These are phyloP conservation scores for Oscarella lobularis DNA, from an alignment of 37 sponge, comb jelly and placozoan species.

Conservation along the genomic window DNA sequence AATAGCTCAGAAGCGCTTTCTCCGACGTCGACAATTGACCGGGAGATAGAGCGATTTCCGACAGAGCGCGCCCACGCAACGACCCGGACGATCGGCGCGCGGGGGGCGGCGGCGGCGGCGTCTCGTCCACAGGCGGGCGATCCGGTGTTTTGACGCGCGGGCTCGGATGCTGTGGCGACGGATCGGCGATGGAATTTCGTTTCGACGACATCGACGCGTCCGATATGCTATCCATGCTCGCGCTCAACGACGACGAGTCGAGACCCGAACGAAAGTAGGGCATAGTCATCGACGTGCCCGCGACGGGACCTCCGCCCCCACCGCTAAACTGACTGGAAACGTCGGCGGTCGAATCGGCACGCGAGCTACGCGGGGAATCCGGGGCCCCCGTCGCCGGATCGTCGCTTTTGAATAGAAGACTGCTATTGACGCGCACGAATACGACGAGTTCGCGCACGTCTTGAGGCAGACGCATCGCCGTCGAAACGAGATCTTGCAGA, in stretches of 20 bases:
- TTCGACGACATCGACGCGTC: not conserved
- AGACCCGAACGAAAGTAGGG: not conserved
- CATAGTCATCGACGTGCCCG: not conserved
- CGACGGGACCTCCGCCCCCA: not conserved
- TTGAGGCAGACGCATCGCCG: not conserved
- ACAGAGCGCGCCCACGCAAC: not conserved
- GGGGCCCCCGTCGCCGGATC: not conserved
- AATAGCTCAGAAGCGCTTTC: constrained; percentile 26
- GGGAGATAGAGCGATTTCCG: not conserved
- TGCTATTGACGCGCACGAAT: not conserved
- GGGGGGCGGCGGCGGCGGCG: not conserved
- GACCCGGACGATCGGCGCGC: not conserved
- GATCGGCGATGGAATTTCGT: not conserved
- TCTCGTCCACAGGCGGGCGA: not conserved
- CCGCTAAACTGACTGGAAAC: too few species aligned
- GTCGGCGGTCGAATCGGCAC: too few species aligned
- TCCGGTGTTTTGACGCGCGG: not conserved
- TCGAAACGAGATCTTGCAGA: not conserved
- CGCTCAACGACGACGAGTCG: not conserved
- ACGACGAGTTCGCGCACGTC: not conserved
- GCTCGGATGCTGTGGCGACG: not conserved
- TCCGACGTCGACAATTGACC: not conserved
- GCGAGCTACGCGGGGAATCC: not conserved
- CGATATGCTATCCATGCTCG: not conserved
- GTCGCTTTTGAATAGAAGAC: not conserved